Percentiles rank a stretch among this genome's conserved stretches.
Conservation (phyloP, 2,888 invertebrate genomes). For the Polydrusus cervinus region DNA sequence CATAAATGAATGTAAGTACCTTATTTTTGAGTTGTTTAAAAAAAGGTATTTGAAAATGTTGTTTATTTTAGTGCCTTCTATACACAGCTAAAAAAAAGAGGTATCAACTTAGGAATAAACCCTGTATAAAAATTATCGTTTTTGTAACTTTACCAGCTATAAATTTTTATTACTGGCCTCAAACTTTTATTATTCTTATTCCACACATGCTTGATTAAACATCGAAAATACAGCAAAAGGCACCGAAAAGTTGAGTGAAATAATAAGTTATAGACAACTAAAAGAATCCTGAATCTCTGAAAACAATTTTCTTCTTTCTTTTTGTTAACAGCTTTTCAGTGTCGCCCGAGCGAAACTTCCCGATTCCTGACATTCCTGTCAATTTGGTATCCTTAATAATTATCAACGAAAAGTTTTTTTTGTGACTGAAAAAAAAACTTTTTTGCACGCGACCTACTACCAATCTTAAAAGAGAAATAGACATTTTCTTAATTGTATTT, state of each 20-base stretch:
- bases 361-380: not conserved
- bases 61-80: too few relatives aligned
- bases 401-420: not conserved
- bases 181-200: too few relatives aligned
- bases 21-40: too few relatives aligned
- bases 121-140: too few relatives aligned
- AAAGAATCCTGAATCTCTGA: not conserved
- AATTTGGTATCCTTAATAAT: not conserved
- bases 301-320: constrained; percentile 1
- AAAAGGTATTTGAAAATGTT: too few relatives aligned
- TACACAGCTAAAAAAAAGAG: too few relatives aligned
- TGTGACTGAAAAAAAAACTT: not conserved
- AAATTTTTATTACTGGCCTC: too few relatives aligned
- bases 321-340: constrained; percentile 1
- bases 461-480: not conserved
- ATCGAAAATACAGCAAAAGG: not conserved
- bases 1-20: too few relatives aligned
- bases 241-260: not conserved
- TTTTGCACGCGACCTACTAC: not conserved
- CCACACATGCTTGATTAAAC: not conserved
- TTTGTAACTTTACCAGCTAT: too few relatives aligned
- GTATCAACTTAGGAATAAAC: too few relatives aligned
- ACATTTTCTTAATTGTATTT: too few relatives aligned
- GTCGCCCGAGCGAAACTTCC: not conserved
- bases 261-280: not conserved